These are phyloP conservation scores for Rhimphoctona megacephalus DNA, from an alignment of 2,888 invertebrate species.

Conservation along the genomic window DNA sequence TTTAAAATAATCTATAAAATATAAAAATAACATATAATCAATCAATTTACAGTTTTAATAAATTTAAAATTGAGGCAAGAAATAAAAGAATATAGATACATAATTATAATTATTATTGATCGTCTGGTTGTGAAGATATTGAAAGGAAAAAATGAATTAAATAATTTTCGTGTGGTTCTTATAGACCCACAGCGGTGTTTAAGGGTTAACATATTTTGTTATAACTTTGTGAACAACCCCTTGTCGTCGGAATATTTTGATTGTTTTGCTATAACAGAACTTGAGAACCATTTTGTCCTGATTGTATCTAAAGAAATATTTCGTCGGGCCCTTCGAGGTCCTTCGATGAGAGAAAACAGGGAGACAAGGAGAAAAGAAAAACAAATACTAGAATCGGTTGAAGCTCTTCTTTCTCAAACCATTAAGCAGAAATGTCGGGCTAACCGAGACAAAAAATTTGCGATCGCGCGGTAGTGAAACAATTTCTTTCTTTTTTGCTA, in stretches of 20 bases:
- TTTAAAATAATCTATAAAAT: neutral
- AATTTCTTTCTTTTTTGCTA: conserved; percentile 54
- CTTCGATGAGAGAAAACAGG: neutral
- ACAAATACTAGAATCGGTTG: conserved; percentile 35
- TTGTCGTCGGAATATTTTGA: neutral
- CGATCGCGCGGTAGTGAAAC: conserved; percentile 44
- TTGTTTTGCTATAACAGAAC: neutral
- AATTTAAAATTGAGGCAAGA: too few relatives aligned
- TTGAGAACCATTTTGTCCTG: neutral
- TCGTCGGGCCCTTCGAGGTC: neutral
- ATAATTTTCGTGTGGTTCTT: neutral
- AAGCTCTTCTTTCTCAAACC: conserved; percentile 80
- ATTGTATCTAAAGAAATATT: neutral
- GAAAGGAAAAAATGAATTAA: neutral
- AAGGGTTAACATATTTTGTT: neutral
- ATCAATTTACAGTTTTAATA: too few relatives aligned
- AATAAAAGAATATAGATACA: too few relatives aligned
- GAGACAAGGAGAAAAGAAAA: conserved; percentile 25
- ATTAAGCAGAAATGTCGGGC: conserved; percentile 84
- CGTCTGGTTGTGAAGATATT: too few relatives aligned
- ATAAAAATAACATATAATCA: too few relatives aligned
- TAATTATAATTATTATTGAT: too few relatives aligned
- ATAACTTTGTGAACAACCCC: neutral
- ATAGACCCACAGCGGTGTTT: neutral
- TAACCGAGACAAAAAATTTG: conserved; percentile 84